These are phyloP conservation scores for Orcinus orca DNA, from an alignment of 2,113 vertebrate species.

Conservation along the genomic window DNA sequence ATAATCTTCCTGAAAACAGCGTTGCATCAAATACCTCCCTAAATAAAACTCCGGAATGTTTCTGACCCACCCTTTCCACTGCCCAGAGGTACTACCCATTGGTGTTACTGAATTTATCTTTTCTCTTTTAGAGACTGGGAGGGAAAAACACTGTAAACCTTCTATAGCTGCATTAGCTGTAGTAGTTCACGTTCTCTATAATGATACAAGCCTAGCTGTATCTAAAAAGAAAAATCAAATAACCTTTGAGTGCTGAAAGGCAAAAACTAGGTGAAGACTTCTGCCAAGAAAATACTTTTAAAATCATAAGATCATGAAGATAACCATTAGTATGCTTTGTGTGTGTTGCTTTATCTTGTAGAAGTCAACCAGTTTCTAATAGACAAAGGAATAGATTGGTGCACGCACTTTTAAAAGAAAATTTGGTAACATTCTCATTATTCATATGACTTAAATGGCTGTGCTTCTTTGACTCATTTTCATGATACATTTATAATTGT, in stretches of 20 bases:
- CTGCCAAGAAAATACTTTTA: not conserved
- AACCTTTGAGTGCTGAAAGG: not conserved
- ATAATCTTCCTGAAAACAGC: not conserved
- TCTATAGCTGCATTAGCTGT: not conserved
- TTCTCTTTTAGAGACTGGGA: not conserved
- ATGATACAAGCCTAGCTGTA: not conserved
- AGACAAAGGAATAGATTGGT: not conserved
- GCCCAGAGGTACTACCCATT: not conserved
- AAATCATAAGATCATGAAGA: not conserved
- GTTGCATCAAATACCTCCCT: not conserved
- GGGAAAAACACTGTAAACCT: not conserved
- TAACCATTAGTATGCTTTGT: not conserved
- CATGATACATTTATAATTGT: not conserved
- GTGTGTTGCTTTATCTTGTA: constrained; percentile 24
- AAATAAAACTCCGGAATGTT: not conserved
- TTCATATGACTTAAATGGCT: not conserved
- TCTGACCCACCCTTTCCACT: not conserved
- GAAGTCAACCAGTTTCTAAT: not conserved
- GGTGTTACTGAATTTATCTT: not conserved
- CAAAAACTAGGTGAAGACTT: not conserved
- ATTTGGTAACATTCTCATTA: not conserved
- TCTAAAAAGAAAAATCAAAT: not conserved
- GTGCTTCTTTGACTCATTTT: not conserved
- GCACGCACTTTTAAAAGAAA: not conserved
- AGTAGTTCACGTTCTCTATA: not conserved